Percentiles rank a stretch among this genome's conserved stretches.
phyloP scores from a whole-genome alignment of 2,113 vertebrate species.

The Sebastes fasciatus region DNA sequence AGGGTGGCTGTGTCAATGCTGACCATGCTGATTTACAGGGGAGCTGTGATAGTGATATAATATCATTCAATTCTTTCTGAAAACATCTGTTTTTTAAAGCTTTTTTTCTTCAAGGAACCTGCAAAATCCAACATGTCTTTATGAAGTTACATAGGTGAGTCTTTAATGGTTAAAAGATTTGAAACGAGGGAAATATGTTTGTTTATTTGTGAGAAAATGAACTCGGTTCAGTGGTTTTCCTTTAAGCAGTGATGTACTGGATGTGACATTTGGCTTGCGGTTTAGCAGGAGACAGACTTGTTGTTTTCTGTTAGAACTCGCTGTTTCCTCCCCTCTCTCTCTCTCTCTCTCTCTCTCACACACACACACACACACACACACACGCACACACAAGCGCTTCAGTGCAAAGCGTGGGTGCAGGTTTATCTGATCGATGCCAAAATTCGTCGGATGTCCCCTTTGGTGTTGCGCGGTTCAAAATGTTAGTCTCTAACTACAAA shows the following conservation, averaged over 20 bases:
- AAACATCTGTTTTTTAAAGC: not conserved
- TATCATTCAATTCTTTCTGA: not conserved
- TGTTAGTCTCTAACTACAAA: conserved; percentile 38
- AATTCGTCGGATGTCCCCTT: conserved; percentile 42
- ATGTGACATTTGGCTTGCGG: conserved; percentile 74
- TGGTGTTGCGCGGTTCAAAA: conserved; percentile 48
- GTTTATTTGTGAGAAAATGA: conserved; percentile 54
- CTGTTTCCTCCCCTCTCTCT: conserved; percentile 41
- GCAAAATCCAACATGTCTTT: not conserved
- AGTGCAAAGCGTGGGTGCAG: conserved; percentile 53
- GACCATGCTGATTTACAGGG: conserved; percentile 33
- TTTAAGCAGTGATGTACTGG: conserved; percentile 42
- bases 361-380: not conserved
- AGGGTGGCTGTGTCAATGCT: conserved; percentile 11
- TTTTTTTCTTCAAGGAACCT: not conserved
- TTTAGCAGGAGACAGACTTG: conserved; percentile 67
- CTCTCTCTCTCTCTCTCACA: not conserved
- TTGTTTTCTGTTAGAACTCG: conserved; percentile 64
- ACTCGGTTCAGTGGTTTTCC: conserved; percentile 44
- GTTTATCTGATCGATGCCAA: conserved; percentile 50
- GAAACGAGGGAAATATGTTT: conserved; percentile 11
- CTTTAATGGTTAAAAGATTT: not conserved
- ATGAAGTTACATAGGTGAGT: not conserved
- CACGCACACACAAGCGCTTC: conserved; percentile 23
- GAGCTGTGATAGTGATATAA: conserved; percentile 1